Evolutionary conservation across 2,797 vertebrate species (phyloP).

Genomic region (Sphenodon punctatus): DNA sequence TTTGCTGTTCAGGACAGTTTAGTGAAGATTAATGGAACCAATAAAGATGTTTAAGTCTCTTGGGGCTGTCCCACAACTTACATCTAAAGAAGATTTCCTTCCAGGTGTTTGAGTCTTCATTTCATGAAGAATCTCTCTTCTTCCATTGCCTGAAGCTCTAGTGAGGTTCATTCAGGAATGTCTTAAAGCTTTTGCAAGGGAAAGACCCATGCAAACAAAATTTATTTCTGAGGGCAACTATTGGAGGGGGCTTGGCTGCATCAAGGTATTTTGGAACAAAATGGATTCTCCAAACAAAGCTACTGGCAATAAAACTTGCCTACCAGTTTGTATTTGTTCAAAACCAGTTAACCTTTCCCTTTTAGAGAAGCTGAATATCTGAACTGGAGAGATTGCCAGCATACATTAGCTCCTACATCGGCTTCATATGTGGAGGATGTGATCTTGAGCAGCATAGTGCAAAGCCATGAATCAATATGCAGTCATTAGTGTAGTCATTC

Average conservation of each 20-base stretch:
- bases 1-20: background rate
- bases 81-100: too few relatives aligned
- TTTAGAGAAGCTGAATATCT: slow-evolving; percentile 10
- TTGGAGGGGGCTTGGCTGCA: background rate
- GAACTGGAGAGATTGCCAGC: slow-evolving; percentile 6
- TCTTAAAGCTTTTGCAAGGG: background rate
- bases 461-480: background rate
- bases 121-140: too few relatives aligned
- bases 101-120: too few relatives aligned
- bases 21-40: background rate
- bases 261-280: background rate
- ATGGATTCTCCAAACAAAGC: slow-evolving; percentile 18
- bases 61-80: too few relatives aligned
- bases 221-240: background rate
- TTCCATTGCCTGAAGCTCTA: background rate
- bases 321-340: background rate
- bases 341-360: slow-evolving; percentile 1
- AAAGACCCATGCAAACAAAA: background rate
- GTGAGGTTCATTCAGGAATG: background rate
- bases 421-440: background rate
- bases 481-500: slow-evolving; percentile 21
- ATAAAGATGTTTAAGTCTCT: background rate
- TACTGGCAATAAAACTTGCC: slow-evolving; percentile 17
- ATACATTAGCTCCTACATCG: background rate
- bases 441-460: background rate